Evolutionary conservation across 1,140 invertebrate species (phyloP).

Genomic region (Ostrea edulis): DNA sequence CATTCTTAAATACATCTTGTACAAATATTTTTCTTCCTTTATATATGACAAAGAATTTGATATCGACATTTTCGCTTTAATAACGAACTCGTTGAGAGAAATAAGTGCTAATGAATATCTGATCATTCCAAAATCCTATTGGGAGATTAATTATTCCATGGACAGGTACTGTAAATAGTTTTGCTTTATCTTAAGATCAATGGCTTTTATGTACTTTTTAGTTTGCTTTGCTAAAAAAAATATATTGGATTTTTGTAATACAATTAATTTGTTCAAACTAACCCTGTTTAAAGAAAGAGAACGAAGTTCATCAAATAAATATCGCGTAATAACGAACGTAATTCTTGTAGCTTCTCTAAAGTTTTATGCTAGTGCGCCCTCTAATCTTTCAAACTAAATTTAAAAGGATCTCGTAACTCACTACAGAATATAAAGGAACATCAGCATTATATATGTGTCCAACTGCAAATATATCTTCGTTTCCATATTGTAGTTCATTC

Average conservation of each 20-base stretch:
- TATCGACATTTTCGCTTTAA: conserved; percentile 17
- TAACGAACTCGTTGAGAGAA: conserved; percentile 15
- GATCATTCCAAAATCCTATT: conserved; percentile 22
- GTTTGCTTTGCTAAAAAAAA: background rate
- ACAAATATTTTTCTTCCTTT: conserved; percentile 32
- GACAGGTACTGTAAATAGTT: background rate
- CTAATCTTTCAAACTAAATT: no score
- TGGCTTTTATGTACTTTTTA: conserved; percentile 9
- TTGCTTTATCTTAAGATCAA: conserved; percentile 22
- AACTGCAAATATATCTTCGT: no score
- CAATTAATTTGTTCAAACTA: conserved; percentile 36
- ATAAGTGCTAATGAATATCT: conserved; percentile 36
- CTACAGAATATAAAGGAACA: no score
- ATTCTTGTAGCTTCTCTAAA: background rate
- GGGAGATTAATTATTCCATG: conserved; percentile 4
- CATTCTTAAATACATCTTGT: conserved; percentile 21
- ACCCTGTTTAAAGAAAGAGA: conserved; percentile 12
- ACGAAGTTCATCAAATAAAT: conserved; percentile 29
- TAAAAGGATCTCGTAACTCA: no score
- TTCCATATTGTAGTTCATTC: no score
- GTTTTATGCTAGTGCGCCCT: no score
- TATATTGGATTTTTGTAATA: conserved; percentile 12
- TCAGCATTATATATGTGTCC: no score
- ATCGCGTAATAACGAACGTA: background rate
- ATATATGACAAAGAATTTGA: conserved; percentile 13